Percentiles rank a stretch among this genome's conserved stretches.
Conservation (phyloP, 2,888 invertebrate species). For the Euclidia mi region DNA sequence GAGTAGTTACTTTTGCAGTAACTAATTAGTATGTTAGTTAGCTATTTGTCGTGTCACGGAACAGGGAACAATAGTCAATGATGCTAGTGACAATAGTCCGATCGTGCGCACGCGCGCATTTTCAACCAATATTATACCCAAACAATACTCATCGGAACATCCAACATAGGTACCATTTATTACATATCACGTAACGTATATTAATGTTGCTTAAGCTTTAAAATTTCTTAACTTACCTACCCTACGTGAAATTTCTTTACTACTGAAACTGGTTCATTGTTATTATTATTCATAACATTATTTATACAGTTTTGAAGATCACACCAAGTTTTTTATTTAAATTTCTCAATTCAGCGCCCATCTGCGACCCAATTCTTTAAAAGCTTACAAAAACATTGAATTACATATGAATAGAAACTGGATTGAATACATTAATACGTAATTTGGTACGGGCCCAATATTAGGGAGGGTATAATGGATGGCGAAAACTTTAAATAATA, state of each 20-base stretch:
- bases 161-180: constrained; percentile 40
- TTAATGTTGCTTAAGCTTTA: not conserved
- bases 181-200: constrained; percentile 17
- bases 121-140: constrained; percentile 43
- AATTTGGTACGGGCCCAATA: constrained; percentile 85
- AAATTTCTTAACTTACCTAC: not conserved
- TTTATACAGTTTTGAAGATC: constrained; percentile 61
- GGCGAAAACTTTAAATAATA: constrained; percentile 81
- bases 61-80: constrained; percentile 76
- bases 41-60: constrained; percentile 77
- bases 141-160: constrained; percentile 39
- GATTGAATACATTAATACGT: constrained; percentile 87
- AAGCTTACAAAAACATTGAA: constrained; percentile 85
- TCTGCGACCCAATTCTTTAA: constrained; percentile 86
- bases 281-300: constrained; percentile 50
- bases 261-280: constrained; percentile 8
- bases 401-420: constrained; percentile 88
- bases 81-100: constrained; percentile 72
- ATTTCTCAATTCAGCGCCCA: constrained; percentile 85
- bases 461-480: constrained; percentile 85
- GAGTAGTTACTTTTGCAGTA: constrained; percentile 21
- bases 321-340: constrained; percentile 80
- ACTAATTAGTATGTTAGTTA: constrained; percentile 80
- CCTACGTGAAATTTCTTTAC: not conserved
- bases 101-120: constrained; percentile 81